Percentiles rank a stretch among this genome's conserved stretches.
These are phyloP conservation scores for Zenarchopterus dispar DNA, from an alignment of 2,797 vertebrate genomes.

Conservation along the genomic window DNA sequence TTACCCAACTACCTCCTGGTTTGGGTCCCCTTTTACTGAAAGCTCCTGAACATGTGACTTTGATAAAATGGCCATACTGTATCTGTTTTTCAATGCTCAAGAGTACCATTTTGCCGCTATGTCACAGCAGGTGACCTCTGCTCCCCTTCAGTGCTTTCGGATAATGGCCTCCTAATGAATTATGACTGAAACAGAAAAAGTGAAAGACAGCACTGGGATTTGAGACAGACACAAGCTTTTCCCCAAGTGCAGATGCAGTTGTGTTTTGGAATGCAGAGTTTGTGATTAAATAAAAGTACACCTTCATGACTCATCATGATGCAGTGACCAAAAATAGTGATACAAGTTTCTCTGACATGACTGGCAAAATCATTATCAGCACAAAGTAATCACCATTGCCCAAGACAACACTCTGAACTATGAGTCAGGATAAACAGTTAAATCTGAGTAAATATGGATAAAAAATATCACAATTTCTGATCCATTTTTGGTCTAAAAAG, in stretches of 20 bases:
- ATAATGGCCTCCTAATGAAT: slow-evolving; percentile 19
- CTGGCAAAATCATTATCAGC: slow-evolving; percentile 60
- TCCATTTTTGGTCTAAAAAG: slow-evolving; percentile 44
- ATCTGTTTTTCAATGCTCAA: background rate
- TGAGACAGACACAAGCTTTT: slow-evolving; percentile 6
- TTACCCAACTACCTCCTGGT: too few relatives aligned
- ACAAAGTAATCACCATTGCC: slow-evolving; percentile 42
- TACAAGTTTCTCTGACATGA: slow-evolving; percentile 64
- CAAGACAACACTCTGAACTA: slow-evolving; percentile 57
- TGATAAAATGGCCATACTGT: background rate
- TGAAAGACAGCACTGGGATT: background rate
- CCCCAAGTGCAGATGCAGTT: slow-evolving; percentile 2
- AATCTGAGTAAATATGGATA: slow-evolving; percentile 52
- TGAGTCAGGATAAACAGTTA: slow-evolving; percentile 56
- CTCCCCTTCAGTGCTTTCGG: slow-evolving; percentile 4
- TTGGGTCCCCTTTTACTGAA: background rate
- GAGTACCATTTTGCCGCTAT: slow-evolving; percentile 4
- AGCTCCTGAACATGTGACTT: slow-evolving; percentile 3
- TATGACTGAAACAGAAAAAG: slow-evolving; percentile 18
- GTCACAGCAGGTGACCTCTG: slow-evolving; percentile 10
- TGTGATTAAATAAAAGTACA: slow-evolving; percentile 35
- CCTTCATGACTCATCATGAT: slow-evolving; percentile 27
- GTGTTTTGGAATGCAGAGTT: slow-evolving; percentile 3
- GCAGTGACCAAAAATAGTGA: slow-evolving; percentile 57
- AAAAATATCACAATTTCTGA: slow-evolving; percentile 51